These are phyloP conservation scores for Bolborhynchus lineola DNA, from an alignment of 2,113 vertebrate genomes.

Conservation along the genomic window DNA sequence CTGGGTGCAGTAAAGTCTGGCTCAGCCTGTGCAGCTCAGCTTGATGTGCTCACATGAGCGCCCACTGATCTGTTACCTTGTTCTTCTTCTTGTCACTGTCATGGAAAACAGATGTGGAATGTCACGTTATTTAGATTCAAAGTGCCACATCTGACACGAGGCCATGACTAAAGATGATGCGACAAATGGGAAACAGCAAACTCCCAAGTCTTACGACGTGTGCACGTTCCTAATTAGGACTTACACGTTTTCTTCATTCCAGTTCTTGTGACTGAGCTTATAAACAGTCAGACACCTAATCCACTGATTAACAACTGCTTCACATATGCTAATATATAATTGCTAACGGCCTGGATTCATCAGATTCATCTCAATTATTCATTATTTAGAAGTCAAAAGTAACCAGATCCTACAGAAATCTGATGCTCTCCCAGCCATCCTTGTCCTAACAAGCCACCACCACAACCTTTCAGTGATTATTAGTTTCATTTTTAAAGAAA, in stretches of 20 bases:
- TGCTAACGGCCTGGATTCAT: neutral
- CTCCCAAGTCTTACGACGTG: neutral
- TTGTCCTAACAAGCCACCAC: neutral
- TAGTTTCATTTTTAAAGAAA: neutral
- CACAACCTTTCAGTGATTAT: neutral
- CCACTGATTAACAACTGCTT: neutral
- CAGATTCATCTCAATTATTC: neutral
- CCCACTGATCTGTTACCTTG: neutral
- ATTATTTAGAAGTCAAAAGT: neutral
- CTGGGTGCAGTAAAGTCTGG: neutral
- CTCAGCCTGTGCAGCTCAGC: neutral
- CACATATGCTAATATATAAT: neutral
- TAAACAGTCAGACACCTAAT: neutral
- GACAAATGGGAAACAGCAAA: neutral
- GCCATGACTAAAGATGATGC: neutral
- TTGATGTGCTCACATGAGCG: neutral
- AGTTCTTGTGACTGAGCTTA: neutral
- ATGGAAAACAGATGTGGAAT: conserved; percentile 2
- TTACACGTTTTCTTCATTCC: neutral
- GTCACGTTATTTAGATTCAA: neutral
- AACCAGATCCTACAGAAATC: neutral
- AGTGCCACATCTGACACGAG: neutral
- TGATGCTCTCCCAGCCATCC: neutral
- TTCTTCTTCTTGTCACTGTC: neutral
- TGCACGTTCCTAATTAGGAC: neutral